These are phyloP conservation scores for Cryptocheilus praepositus DNA, from an alignment of 2,888 invertebrate species.

Conservation along the genomic window DNA sequence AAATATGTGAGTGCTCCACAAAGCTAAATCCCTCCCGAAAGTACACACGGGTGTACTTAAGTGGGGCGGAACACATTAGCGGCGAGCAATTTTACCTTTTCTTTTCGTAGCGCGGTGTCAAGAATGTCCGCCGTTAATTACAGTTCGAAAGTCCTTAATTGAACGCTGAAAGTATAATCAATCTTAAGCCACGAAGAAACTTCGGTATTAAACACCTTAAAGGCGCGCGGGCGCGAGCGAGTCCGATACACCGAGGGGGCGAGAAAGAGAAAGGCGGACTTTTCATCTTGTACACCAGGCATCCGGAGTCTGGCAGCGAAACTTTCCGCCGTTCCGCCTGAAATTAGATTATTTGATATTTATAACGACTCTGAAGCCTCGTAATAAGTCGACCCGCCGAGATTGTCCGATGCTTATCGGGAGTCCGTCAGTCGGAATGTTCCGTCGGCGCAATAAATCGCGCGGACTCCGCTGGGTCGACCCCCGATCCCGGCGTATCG, in stretches of 20 bases:
- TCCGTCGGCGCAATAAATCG: not conserved
- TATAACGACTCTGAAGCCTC: not conserved
- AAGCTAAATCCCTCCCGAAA: no score
- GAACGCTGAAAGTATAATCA: conserved; percentile 8
- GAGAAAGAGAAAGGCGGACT: not conserved
- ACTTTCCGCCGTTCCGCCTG: not conserved
- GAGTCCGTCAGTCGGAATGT: conserved; percentile 3
- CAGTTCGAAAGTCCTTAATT: conserved; percentile 11
- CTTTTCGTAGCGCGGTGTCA: not conserved
- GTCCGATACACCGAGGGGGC: not conserved
- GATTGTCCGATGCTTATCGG: conserved; percentile 1
- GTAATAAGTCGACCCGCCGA: conserved; percentile 7
- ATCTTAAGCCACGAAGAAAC: conserved; percentile 16
- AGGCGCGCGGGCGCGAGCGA: not conserved
- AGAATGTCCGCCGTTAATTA: conserved; percentile 10
- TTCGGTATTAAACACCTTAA: conserved; percentile 28
- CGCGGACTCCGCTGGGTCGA: not conserved
- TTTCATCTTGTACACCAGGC: not conserved
- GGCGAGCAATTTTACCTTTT: not conserved
- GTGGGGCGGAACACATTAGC: no score
- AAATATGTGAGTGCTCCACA: not conserved
- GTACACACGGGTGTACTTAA: no score
- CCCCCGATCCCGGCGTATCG: conserved; percentile 3
- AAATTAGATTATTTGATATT: conserved; percentile 8
- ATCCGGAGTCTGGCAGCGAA: not conserved